These are phyloP conservation scores for Nannospalax galili DNA, from an alignment of 2,113 vertebrate species.

Conservation along the genomic window DNA sequence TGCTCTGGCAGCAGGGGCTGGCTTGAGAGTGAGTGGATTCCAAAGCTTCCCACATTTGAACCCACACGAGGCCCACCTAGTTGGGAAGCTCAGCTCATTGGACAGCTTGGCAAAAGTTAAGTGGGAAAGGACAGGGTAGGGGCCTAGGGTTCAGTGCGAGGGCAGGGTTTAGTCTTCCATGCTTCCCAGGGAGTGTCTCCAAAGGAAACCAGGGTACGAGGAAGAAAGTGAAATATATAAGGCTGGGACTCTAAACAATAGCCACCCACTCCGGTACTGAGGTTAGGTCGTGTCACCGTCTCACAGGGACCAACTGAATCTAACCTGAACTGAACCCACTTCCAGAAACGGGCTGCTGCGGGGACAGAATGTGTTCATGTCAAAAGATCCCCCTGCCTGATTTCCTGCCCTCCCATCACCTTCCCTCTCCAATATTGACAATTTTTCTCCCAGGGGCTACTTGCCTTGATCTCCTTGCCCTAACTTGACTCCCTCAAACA, in stretches of 20 bases:
- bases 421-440: background rate
- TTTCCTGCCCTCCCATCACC: background rate
- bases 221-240: background rate
- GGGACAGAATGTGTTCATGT: rapidly evolving
- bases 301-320: background rate
- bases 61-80: background rate
- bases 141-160: background rate
- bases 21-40: background rate
- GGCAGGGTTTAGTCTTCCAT: background rate
- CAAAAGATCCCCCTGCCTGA: background rate
- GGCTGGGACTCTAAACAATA: background rate
- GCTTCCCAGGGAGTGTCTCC: background rate
- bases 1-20: too few species aligned
- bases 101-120: background rate
- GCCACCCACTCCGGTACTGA: rapidly evolving
- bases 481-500: background rate
- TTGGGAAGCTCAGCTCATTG: background rate
- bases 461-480: background rate
- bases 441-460: background rate
- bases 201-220: background rate
- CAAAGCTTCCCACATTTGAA: background rate
- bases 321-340: background rate
- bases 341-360: background rate
- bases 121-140: too few species aligned
- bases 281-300: rapidly evolving